phyloP scores from a whole-genome alignment of 2,888 invertebrate genomes.

The Xanthia icteritia region DNA sequence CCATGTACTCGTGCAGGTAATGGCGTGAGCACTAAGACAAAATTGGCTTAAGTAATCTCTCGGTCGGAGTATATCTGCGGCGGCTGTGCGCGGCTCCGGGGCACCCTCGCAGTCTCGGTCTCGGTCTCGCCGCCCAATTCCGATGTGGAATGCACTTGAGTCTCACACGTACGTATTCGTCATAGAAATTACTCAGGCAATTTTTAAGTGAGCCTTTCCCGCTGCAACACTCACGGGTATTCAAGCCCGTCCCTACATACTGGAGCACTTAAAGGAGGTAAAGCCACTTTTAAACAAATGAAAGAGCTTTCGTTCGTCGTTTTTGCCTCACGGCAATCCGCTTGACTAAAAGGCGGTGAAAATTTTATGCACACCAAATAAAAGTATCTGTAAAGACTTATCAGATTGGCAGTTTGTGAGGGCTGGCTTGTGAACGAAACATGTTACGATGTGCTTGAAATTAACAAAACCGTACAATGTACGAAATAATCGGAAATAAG shows the following conservation, averaged over 20 bases:
- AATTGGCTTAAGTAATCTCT: constrained; percentile 86
- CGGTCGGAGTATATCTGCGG: constrained; percentile 74
- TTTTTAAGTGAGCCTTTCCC: constrained; percentile 88
- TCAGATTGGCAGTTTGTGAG: constrained; percentile 62
- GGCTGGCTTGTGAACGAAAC: constrained; percentile 26
- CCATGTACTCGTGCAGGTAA: constrained; percentile 79
- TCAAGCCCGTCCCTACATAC: constrained; percentile 82
- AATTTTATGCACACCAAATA: constrained; percentile 84
- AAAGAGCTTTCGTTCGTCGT: constrained; percentile 85
- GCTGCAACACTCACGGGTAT: constrained; percentile 87
- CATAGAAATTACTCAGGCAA: constrained; percentile 87
- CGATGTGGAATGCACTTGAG: constrained; percentile 82
- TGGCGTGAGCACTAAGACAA: constrained; percentile 83
- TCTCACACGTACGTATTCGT: constrained; percentile 84
- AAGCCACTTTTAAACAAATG: constrained; percentile 88
- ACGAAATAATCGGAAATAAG: not conserved
- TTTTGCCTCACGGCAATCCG: constrained; percentile 82
- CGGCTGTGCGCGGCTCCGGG: constrained; percentile 56
- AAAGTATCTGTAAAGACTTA: constrained; percentile 69
- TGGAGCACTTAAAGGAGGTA: constrained; percentile 86
- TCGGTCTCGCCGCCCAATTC: constrained; percentile 75
- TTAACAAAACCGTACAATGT: constrained; percentile 4
- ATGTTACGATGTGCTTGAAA: constrained; percentile 22
- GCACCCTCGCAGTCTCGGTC: constrained; percentile 46
- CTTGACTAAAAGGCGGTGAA: constrained; percentile 86